Evolutionary conservation across 2,797 vertebrate species (phyloP).

Genomic region (Falco novaeseelandiae): DNA sequence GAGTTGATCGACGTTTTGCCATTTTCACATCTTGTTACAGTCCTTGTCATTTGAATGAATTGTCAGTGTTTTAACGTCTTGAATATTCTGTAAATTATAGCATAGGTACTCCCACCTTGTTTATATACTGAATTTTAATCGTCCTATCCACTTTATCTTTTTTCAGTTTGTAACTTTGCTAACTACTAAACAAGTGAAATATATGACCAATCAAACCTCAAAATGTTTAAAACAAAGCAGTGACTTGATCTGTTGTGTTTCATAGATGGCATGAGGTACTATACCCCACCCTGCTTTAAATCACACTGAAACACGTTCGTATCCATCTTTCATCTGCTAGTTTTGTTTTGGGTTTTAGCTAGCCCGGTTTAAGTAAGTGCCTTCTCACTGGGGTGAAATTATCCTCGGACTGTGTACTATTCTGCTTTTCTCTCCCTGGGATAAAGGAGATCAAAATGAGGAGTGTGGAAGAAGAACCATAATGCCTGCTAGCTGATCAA

Average conservation of each 20-base stretch:
- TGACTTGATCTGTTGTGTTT: neutral
- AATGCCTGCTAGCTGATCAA: neutral
- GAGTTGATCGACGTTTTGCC: conserved; percentile 6
- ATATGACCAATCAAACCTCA: neutral
- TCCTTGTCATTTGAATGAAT: conserved; percentile 7
- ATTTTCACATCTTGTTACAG: neutral
- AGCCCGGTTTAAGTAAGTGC: neutral
- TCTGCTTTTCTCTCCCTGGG: neutral
- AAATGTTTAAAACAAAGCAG: neutral
- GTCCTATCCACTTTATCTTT: neutral
- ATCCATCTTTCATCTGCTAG: neutral
- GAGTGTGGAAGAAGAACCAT: neutral
- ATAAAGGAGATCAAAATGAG: neutral
- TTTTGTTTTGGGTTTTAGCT: neutral
- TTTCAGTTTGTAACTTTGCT: neutral
- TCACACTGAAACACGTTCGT: fast-evolving
- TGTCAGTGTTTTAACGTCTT: neutral
- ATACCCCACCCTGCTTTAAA: neutral
- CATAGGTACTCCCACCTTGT: neutral
- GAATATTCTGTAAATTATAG: neutral
- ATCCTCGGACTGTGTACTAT: fast-evolving
- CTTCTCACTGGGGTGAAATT: neutral
- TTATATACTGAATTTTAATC: neutral
- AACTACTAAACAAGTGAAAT: neutral
- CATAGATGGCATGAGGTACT: neutral